Conservation (phyloP, 30 jellyfish, hydroid and myxozoan species). For the Hydractinia symbiolongicarpus region DNA sequence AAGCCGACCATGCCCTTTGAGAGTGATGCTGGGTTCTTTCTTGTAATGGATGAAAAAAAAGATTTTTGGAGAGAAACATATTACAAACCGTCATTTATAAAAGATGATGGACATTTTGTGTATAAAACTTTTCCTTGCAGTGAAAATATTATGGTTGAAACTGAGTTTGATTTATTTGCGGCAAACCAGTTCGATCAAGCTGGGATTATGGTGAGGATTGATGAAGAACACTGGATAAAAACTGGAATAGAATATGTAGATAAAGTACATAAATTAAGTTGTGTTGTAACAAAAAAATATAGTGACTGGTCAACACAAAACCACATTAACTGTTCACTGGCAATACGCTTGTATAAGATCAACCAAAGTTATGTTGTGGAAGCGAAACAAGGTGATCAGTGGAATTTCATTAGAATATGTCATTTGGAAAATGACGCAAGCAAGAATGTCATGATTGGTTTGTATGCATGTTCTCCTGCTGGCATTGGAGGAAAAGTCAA, state of each 20-base stretch:
- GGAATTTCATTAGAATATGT: conserved; percentile 10
- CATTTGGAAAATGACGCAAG: neutral
- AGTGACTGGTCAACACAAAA: conserved; percentile 30
- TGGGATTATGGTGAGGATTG: conserved; percentile 3
- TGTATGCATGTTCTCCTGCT: conserved; percentile 12
- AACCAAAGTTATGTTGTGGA: conserved; percentile 1
- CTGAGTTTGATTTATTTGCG: conserved; percentile 2
- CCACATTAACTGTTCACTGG: neutral
- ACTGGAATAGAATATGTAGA: conserved; percentile 18
- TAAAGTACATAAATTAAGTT: conserved; percentile 8
- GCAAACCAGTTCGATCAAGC: conserved; percentile 21
- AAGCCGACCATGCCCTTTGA: neutral
- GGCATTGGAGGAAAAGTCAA: neutral
- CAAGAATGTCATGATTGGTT: conserved; percentile 2
- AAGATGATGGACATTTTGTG: conserved; percentile 16
- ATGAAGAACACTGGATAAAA: conserved; percentile 16
- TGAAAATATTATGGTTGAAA: conserved; percentile 17
- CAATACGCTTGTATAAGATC: conserved; percentile 13
- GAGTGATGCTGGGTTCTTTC: neutral
- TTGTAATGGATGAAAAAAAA: neutral
- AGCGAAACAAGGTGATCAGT: neutral
- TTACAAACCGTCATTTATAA: conserved; percentile 1
- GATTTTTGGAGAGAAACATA: conserved; percentile 21
- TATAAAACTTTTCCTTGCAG: neutral
- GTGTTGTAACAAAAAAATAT: conserved; percentile 14